Evolutionary conservation across 2,888 invertebrate genomes (phyloP).

Genomic region (Beris morrisii): DNA sequence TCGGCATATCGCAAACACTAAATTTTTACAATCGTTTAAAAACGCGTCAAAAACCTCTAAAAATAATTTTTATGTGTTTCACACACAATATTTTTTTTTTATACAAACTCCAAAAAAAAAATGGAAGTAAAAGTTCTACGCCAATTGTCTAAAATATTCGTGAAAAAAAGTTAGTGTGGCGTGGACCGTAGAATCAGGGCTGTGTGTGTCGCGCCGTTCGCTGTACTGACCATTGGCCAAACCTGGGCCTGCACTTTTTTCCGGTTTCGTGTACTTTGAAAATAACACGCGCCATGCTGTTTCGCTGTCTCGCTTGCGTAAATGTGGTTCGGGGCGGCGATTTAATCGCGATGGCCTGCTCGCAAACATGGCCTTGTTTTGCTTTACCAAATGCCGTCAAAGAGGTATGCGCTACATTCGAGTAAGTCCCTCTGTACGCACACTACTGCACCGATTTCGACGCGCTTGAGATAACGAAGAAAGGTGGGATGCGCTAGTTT

Average conservation of each 20-base stretch:
- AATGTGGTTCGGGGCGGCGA: slow-evolving; percentile 11
- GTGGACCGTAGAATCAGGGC: no score
- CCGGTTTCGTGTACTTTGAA: no score
- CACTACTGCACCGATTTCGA: slow-evolving; percentile 2
- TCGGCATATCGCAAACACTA: slow-evolving; percentile 35
- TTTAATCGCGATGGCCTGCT: slow-evolving; percentile 2
- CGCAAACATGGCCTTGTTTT: slow-evolving; percentile 4
- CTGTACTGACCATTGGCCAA: no score
- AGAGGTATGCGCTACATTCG: slow-evolving; percentile 1
- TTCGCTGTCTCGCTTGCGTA: slow-evolving; percentile 7
- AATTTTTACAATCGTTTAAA: slow-evolving; percentile 56
- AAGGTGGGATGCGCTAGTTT: slow-evolving; percentile 23
- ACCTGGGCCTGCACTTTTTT: no score
- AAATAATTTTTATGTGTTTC: slow-evolving; percentile 49
- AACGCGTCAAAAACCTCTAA: slow-evolving; percentile 55
- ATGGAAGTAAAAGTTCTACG: no score
- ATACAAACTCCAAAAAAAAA: slow-evolving; percentile 17
- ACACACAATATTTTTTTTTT: slow-evolving; percentile 46
- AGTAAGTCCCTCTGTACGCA: slow-evolving; percentile 10
- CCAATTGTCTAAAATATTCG: no score
- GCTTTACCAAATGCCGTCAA: background rate
- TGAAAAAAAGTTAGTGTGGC: no score
- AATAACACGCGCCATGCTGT: background rate
- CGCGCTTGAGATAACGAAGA: background rate
- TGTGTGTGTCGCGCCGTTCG: no score